A percentile compares a stretch with the other conserved stretches of the same genome.
Evolutionary conservation across 2,888 invertebrate species (phyloP).

Genomic region (Mimachlamys varia): DNA sequence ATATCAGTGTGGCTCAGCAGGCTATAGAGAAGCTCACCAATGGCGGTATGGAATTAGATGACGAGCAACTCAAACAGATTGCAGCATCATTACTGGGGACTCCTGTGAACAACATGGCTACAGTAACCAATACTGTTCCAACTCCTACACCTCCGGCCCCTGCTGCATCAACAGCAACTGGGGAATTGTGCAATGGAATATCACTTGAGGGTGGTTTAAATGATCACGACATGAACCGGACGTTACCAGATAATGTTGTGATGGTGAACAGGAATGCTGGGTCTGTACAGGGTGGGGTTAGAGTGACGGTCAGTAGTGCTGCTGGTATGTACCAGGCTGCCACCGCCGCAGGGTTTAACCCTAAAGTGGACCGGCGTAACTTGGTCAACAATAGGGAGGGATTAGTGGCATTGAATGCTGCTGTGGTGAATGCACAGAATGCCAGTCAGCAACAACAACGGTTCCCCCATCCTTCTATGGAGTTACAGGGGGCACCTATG

Average conservation of each 20-base stretch:
- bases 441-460: background rate
- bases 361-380: background rate
- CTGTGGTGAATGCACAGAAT: background rate
- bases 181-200: conserved; percentile 40
- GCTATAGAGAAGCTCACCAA: conserved; percentile 55
- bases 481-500: background rate
- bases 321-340: conserved; percentile 5
- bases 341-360: conserved; percentile 9
- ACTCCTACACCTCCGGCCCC: conserved; percentile 38
- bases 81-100: conserved; percentile 37
- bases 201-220: background rate
- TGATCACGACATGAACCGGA: background rate
- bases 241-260: background rate
- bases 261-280: conserved; percentile 9
- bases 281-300: conserved; percentile 7
- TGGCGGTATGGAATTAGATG: conserved; percentile 43
- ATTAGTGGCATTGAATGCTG: background rate
- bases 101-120: conserved; percentile 40
- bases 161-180: conserved; percentile 11
- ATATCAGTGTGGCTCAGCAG: conserved; percentile 75
- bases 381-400: background rate
- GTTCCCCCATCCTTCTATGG: background rate
- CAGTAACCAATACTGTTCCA: conserved; percentile 20
- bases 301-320: conserved; percentile 1
- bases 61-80: conserved; percentile 47